Evolutionary conservation across 2,113 vertebrate species (phyloP).

Genomic region (Corvus cornix): DNA sequence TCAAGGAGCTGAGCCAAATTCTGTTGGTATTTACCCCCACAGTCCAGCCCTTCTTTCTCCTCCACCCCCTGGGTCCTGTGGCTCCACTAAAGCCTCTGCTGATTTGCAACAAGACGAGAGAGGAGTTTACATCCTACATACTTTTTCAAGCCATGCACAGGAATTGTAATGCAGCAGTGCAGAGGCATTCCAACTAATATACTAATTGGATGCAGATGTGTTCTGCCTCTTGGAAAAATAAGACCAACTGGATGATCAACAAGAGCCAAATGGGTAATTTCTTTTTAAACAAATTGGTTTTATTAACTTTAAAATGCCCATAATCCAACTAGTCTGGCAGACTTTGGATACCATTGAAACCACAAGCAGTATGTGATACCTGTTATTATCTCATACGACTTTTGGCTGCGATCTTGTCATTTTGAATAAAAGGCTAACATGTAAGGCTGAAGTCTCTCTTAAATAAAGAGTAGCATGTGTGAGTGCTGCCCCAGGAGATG

Average conservation of each 20-base stretch:
- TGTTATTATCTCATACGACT: slow-evolving; percentile 51
- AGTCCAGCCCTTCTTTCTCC: not conserved
- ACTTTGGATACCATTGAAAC: slow-evolving; percentile 15
- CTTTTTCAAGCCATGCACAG: slow-evolving; percentile 6
- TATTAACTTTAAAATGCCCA: slow-evolving; percentile 53
- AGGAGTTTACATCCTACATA: not conserved
- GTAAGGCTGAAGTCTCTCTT: not conserved
- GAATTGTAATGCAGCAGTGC: not conserved
- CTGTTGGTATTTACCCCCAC: not conserved
- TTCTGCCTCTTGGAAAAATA: slow-evolving; percentile 35
- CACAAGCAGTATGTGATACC: slow-evolving; percentile 26
- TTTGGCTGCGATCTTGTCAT: slow-evolving; percentile 30
- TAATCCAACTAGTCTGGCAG: slow-evolving; percentile 52
- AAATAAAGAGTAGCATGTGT: not conserved
- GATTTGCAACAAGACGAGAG: slow-evolving; percentile 3
- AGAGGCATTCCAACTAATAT: slow-evolving; percentile 11
- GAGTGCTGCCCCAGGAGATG: not conserved
- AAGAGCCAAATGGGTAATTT: slow-evolving; percentile 54
- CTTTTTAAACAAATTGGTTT: slow-evolving; percentile 55
- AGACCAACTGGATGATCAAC: slow-evolving; percentile 46
- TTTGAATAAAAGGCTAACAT: not conserved
- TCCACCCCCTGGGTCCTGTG: not conserved
- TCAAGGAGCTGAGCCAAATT: not conserved
- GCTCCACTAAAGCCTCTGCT: not conserved
- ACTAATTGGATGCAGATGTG: slow-evolving; percentile 39